Evolutionary conservation across 2,888 invertebrate genomes (phyloP), one percentile per base, ranked within the genome.

Genomic region (Hyppa rectilinea): DNA sequence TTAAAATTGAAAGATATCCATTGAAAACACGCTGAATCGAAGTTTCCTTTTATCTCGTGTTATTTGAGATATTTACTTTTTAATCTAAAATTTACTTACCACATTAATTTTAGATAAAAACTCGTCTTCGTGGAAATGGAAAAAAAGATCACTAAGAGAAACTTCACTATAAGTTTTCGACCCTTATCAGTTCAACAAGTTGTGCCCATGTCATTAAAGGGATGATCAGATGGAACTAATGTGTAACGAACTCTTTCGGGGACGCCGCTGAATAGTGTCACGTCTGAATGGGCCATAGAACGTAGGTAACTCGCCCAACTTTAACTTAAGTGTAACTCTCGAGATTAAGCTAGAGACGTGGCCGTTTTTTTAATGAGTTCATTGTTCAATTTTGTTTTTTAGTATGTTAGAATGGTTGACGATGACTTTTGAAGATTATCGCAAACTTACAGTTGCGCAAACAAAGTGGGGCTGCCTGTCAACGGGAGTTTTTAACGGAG

Each of bases 291-390:
- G 67, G 10, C 72, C 63, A 76, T 79, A 75, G 71, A 76, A 79
- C 80, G 80, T 78, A 73, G 58, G 53, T 61, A 47, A 47, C 77
- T 78, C 59, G 60, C 58, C 52, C 71, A 75, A 80, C 60, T 63
- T 65, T 69, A 78, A 79, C 62, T 73, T 74, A 55, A 78, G 59
- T 79, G 71, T 7, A 80, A 79, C 71, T 67, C 68, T 76, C 45
- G 34, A 79, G 78, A 79, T 79, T 80, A 80, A 76, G 49, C 67
- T 58, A 40, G 71, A 23, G 38, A 79, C 78, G 78, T 79, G 78
- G 64, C 45, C 31, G 52, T 38, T 67, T 80, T 79, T 67, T 64
- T 79, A 79, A 79, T 76, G 80, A 80, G 64, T 62, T 71, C 67
- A 47, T 76, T 79, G 76, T 80, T 61, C 4, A 77, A 50, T 65